Evolutionary conservation across 1,140 invertebrate species (phyloP).

Genomic region (Aphidius gifuensis): DNA sequence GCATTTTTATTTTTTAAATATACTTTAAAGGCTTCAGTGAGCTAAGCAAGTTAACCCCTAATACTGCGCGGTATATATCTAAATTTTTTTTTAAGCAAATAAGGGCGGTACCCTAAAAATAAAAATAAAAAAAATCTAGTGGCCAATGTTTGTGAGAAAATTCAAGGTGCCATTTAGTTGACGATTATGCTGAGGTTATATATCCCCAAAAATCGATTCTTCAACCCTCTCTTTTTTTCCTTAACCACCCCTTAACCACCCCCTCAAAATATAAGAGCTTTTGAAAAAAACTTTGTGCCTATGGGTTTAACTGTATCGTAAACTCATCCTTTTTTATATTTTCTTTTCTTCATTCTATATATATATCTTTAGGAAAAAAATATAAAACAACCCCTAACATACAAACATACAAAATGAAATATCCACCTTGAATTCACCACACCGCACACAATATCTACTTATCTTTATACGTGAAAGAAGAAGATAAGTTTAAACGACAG

Average conservation of each 20-base stretch:
- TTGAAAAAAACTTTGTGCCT: too few relatives aligned
- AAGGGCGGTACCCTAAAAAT: conserved; percentile 12
- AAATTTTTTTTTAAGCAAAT: conserved; percentile 21
- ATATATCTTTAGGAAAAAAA: too few relatives aligned
- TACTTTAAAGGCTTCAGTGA: neutral
- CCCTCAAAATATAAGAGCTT: too few relatives aligned
- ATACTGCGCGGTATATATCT: neutral
- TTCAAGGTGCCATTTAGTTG: conserved; percentile 15
- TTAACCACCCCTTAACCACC: neutral
- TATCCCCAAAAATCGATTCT: conserved; percentile 14
- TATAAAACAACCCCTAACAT: neutral
- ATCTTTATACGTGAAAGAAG: conserved; percentile 6
- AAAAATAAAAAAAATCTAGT: neutral
- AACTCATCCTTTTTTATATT: conserved; percentile 11
- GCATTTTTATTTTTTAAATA: too few relatives aligned
- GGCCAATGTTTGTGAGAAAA: conserved; percentile 8
- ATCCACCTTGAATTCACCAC: neutral
- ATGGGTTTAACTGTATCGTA: neutral
- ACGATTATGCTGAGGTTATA: neutral
- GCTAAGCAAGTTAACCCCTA: neutral
- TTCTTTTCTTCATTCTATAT: too few relatives aligned
- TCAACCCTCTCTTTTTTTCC: conserved; percentile 3
- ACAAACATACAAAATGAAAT: neutral
- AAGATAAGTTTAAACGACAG: conserved; percentile 16
- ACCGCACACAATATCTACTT: conserved; percentile 11